Conservation (phyloP, 2,797 vertebrate genomes). For the Lophotriccus pileatus region DNA sequence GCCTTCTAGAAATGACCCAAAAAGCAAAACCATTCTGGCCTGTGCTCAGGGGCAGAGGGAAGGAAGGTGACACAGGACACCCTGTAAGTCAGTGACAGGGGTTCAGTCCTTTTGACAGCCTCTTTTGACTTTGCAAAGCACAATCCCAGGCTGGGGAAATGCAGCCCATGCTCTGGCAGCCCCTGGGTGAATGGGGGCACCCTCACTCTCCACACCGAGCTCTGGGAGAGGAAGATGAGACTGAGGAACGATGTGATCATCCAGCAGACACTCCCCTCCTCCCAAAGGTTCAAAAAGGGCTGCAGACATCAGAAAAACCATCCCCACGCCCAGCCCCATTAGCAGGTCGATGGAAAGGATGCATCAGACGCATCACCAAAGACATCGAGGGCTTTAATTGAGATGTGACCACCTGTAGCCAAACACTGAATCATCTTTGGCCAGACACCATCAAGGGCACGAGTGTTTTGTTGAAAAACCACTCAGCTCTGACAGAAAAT, state of each 20-base stretch:
- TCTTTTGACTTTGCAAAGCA: not conserved
- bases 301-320: not conserved
- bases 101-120: not conserved
- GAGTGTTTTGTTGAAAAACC: fast-evolving
- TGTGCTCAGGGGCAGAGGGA: not conserved
- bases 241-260: not conserved
- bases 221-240: not conserved
- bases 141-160: not conserved
- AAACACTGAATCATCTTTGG: not conserved
- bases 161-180: not conserved
- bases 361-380: not conserved
- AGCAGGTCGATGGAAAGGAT: not conserved
- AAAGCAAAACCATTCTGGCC: not conserved
- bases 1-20: not conserved
- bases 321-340: not conserved
- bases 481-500: not conserved
- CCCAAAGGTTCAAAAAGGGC: not conserved
- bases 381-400: not conserved
- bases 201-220: fast-evolving
- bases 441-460: not conserved
- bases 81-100: fast-evolving
- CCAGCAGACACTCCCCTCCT: not conserved
- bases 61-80: not conserved
- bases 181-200: fast-evolving
- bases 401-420: slow-evolving; percentile 16